These are phyloP conservation scores for Galemys pyrenaicus DNA, from an alignment of 2,113 vertebrate genomes.

Conservation along the genomic window DNA sequence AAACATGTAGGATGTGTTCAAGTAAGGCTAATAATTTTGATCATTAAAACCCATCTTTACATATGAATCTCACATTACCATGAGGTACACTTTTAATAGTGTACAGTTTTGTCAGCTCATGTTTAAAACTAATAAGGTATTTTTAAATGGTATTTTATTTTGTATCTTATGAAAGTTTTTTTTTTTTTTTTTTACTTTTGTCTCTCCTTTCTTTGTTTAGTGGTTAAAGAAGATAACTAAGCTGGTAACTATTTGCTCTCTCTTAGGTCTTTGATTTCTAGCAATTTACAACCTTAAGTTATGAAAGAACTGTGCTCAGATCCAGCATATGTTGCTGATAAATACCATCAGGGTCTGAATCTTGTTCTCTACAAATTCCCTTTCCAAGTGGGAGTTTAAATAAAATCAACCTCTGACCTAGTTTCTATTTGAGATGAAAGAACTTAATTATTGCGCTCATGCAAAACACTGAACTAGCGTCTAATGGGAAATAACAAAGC, in stretches of 20 bases:
- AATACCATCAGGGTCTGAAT: background rate
- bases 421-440: constrained; percentile 61
- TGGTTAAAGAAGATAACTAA: background rate
- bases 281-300: background rate
- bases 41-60: constrained; percentile 36
- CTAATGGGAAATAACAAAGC: constrained; percentile 21
- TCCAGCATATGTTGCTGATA: background rate
- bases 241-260: background rate
- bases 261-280: constrained; percentile 42
- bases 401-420: constrained; percentile 70
- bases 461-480: constrained; percentile 40
- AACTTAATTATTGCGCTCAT: constrained; percentile 69
- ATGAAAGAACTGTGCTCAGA: background rate
- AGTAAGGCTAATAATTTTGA: background rate
- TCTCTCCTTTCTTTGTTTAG: background rate
- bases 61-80: background rate
- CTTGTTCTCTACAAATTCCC: constrained; percentile 3
- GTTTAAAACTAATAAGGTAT: constrained; percentile 45
- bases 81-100: background rate
- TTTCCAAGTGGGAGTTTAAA: constrained; percentile 60
- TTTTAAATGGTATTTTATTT: constrained; percentile 14
- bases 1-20: constrained; percentile 24
- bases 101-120: background rate
- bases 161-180: background rate
- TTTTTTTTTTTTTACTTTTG: constrained; percentile 34